phyloP scores from a whole-genome alignment of 2,888 invertebrate genomes.

The Phymatocera aterrima region DNA sequence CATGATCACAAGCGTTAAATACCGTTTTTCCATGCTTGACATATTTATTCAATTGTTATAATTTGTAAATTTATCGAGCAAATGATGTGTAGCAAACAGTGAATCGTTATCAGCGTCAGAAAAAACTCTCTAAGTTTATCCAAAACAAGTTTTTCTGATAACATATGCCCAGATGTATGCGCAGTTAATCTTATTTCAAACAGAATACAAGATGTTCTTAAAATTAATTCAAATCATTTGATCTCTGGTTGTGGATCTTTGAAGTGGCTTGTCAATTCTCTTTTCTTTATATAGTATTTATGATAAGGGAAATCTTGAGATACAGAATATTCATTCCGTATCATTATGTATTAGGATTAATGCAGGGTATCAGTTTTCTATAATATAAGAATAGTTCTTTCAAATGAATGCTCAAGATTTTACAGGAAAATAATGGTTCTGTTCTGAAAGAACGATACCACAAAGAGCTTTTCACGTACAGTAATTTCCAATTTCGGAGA shows the following conservation, averaged over 20 bases:
- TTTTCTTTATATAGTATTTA: background rate
- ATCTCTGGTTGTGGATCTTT: background rate
- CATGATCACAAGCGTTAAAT: background rate
- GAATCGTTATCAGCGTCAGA: constrained; percentile 5
- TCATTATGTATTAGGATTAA: constrained; percentile 30
- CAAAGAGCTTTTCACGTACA: constrained; percentile 13
- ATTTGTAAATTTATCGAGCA: constrained; percentile 1
- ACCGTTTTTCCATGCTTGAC: background rate
- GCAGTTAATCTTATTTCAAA: constrained; percentile 1
- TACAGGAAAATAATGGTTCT: background rate
- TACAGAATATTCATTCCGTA: background rate
- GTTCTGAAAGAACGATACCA: constrained; percentile 14
- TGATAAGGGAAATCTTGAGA: constrained; percentile 1
- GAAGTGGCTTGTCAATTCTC: background rate
- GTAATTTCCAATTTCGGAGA: background rate
- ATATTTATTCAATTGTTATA: constrained; percentile 25
- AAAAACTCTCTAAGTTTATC: background rate
- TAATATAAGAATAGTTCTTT: constrained; percentile 30
- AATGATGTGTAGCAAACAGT: constrained; percentile 34
- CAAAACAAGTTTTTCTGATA: background rate
- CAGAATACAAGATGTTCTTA: background rate
- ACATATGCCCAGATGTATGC: background rate
- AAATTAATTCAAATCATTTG: background rate
- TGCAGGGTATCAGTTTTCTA: constrained; percentile 43
- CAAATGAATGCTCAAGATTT: constrained; percentile 33